phyloP scores from a whole-genome alignment of 2,113 vertebrate species.

The Callospermophilus lateralis region DNA sequence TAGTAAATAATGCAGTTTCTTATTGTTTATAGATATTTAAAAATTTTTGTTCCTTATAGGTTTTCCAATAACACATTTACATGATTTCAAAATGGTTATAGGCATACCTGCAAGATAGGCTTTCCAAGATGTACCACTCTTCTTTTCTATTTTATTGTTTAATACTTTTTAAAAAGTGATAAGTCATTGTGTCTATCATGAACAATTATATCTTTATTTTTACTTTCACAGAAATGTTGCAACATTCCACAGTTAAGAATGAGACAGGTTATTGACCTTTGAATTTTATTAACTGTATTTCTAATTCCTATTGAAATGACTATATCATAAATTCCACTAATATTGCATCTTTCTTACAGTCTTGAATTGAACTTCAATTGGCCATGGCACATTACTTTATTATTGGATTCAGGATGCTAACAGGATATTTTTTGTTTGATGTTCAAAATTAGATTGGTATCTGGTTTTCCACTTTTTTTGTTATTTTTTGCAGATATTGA shows the following conservation, averaged over 20 bases:
- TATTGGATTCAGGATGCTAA: background rate
- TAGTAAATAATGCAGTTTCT: background rate
- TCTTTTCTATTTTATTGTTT: background rate
- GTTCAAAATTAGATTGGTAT: background rate
- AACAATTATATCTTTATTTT: background rate
- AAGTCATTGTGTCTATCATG: background rate
- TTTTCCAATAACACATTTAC: background rate
- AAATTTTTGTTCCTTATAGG: background rate
- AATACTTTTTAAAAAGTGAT: background rate
- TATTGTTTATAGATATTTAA: background rate
- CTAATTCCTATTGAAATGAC: background rate
- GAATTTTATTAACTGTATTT: slow-evolving; percentile 27
- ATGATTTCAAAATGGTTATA: slow-evolving; percentile 32
- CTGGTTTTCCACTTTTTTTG: background rate
- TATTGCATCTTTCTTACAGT: background rate
- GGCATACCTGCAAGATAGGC: background rate
- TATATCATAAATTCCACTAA: background rate
- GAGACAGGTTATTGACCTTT: background rate
- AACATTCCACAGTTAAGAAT: background rate
- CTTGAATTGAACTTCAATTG: slow-evolving; percentile 2
- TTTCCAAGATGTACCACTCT: background rate
- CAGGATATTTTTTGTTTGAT: slow-evolving; percentile 36
- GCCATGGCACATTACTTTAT: background rate
- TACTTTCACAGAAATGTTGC: background rate
- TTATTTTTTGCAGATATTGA: background rate